Evolutionary conservation across 2,888 invertebrate genomes (phyloP).

Genomic region (Trisateles emortualis): DNA sequence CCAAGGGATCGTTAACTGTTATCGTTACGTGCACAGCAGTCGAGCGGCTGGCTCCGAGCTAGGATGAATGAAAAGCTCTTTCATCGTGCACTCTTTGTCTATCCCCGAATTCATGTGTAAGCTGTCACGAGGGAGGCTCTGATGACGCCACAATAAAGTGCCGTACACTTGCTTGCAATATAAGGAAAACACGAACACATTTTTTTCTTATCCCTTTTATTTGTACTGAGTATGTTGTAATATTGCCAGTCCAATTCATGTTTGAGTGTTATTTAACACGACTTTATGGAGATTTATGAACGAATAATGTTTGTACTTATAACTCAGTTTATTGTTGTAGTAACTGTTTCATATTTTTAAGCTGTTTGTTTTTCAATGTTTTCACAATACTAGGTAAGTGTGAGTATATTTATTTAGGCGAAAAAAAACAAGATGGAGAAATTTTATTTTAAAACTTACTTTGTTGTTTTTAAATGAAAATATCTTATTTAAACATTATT

Average conservation of each 20-base stretch:
- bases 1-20: constrained; percentile 64
- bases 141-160: constrained; percentile 70
- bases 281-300: constrained; percentile 6
- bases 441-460: too few relatives aligned
- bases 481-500: too few relatives aligned
- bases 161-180: constrained; percentile 59
- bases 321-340: background rate
- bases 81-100: constrained; percentile 74
- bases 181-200: constrained; percentile 41
- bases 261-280: constrained; percentile 26
- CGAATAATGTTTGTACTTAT: constrained; percentile 13
- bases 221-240: constrained; percentile 30
- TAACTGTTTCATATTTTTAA: too few relatives aligned
- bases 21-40: constrained; percentile 62
- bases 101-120: constrained; percentile 74
- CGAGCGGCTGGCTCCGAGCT: constrained; percentile 54
- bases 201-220: constrained; percentile 32
- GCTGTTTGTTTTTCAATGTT: too few relatives aligned
- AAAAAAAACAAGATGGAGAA: too few relatives aligned
- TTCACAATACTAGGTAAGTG: too few relatives aligned
- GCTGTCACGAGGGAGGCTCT: constrained; percentile 64
- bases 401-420: too few relatives aligned
- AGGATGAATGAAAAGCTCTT: constrained; percentile 70
- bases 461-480: too few relatives aligned
- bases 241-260: constrained; percentile 20